Conservation (phyloP, 2,113 vertebrate genomes). For the Lanius ludovicianus region DNA sequence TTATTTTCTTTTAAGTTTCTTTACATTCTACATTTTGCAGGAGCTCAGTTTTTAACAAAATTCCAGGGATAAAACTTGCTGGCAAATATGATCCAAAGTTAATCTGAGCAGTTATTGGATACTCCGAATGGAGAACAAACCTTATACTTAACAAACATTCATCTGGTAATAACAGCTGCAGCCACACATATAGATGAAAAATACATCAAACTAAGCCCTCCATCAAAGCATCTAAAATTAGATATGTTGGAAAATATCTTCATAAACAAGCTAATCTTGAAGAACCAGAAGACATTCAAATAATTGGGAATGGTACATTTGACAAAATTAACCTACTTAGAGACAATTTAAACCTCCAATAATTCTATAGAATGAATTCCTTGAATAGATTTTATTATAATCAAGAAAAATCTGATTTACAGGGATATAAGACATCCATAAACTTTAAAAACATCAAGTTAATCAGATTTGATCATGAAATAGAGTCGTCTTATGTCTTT, state of each 20-base stretch:
- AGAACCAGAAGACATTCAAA: background rate
- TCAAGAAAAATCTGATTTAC: background rate
- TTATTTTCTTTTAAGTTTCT: background rate
- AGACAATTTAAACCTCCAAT: background rate
- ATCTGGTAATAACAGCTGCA: conserved; percentile 46
- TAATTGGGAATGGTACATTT: background rate
- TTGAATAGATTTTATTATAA: background rate
- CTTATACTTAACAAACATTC: background rate
- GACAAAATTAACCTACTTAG: background rate
- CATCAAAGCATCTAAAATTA: conserved; percentile 16
- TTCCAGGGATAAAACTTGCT: background rate
- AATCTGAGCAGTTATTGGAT: background rate
- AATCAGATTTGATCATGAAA: background rate
- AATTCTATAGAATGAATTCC: background rate
- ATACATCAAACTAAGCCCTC: background rate
- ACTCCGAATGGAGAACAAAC: background rate
- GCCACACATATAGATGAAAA: background rate
- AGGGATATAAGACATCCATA: background rate
- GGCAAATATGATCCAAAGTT: background rate
- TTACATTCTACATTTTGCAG: background rate
- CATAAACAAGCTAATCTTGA: background rate
- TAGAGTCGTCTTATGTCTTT: background rate
- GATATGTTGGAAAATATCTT: background rate
- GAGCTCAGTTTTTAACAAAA: background rate
- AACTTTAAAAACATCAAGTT: background rate